These are phyloP conservation scores for Chaetura pelagica DNA, from an alignment of 2,113 vertebrate genomes.

Conservation along the genomic window DNA sequence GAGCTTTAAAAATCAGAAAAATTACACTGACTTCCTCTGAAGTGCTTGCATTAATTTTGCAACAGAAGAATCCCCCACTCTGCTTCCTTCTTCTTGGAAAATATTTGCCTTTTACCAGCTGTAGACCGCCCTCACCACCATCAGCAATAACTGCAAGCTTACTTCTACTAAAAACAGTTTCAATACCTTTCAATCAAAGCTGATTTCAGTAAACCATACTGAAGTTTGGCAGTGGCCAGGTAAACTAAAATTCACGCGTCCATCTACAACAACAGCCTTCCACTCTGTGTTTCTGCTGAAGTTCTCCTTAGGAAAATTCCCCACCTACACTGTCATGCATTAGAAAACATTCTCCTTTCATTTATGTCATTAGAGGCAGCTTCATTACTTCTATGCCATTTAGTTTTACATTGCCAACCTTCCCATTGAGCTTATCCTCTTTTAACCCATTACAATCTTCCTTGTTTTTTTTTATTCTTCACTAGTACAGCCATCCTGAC, in stretches of 20 bases:
- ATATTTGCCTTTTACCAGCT: background rate
- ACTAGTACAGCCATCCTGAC: background rate
- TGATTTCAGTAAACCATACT: background rate
- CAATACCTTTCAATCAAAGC: background rate
- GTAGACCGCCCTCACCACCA: background rate
- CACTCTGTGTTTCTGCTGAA: background rate
- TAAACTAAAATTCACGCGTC: background rate
- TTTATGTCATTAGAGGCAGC: background rate
- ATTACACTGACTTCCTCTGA: background rate
- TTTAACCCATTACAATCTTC: background rate
- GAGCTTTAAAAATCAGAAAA: background rate
- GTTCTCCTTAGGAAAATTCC: background rate
- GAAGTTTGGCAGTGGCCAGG: background rate
- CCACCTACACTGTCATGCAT: background rate
- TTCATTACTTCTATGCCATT: background rate
- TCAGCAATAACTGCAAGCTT: background rate
- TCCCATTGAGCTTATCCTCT: background rate
- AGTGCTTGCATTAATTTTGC: background rate
- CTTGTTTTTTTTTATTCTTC: background rate
- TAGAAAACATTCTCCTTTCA: background rate
- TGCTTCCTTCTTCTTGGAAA: background rate
- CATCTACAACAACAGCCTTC: background rate
- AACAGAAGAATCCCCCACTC: background rate
- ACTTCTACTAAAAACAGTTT: background rate
- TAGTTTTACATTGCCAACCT: background rate